These are phyloP conservation scores for Tupiocoris notatus DNA, from an alignment of 2,888 invertebrate species.

Conservation along the genomic window DNA sequence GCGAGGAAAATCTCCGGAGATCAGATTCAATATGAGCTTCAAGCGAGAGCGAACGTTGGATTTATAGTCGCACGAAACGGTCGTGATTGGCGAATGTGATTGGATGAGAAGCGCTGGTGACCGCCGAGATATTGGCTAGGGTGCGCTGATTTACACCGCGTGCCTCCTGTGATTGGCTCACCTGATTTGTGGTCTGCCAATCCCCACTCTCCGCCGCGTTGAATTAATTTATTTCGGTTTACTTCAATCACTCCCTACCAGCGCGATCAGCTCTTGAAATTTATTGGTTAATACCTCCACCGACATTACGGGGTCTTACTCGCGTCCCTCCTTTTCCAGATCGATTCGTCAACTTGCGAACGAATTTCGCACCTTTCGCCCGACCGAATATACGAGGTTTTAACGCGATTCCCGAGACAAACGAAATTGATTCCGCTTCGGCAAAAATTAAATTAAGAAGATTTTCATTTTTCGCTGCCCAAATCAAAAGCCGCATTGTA, in stretches of 20 bases:
- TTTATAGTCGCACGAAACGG: background rate
- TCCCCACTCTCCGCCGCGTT: constrained; percentile 36
- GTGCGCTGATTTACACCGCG: constrained; percentile 39
- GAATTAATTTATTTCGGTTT: constrained; percentile 42
- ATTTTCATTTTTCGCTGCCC: no score
- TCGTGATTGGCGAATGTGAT: constrained; percentile 28
- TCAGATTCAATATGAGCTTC: background rate
- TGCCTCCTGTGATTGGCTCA: constrained; percentile 41
- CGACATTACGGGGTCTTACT: background rate
- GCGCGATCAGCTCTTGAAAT: background rate
- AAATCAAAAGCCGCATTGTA: no score
- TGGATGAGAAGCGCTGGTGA: background rate
- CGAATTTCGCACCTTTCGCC: no score
- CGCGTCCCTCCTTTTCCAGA: background rate
- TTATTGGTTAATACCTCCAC: background rate
- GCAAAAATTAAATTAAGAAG: no score
- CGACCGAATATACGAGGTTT: no score
- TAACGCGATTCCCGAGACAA: no score
- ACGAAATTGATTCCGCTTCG: no score
- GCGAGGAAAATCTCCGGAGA: background rate
- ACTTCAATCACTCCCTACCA: background rate
- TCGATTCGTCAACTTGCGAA: background rate
- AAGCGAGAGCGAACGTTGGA: background rate
- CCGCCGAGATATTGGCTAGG: constrained; percentile 24
- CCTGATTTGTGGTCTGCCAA: constrained; percentile 42